These are phyloP conservation scores for Schizaphis graminum DNA, from an alignment of 2,888 invertebrate species.

Conservation along the genomic window DNA sequence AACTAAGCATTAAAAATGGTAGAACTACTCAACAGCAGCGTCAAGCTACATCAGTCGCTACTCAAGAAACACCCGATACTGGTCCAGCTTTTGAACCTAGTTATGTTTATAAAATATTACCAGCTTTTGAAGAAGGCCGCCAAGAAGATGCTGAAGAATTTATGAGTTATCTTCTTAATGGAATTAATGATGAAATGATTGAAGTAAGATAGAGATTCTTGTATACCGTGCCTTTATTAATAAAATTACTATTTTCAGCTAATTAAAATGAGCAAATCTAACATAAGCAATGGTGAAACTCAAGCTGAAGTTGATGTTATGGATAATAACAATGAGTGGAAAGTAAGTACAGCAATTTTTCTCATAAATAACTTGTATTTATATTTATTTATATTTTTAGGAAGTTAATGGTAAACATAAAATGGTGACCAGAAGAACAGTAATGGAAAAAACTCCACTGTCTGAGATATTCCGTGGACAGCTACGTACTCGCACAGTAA, in stretches of 20 bases:
- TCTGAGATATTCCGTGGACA: constrained; percentile 95
- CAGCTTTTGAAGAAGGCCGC: constrained; percentile 84
- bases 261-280: constrained; percentile 60
- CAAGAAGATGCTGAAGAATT: constrained; percentile 99
- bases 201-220: constrained; percentile 72
- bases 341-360: constrained; percentile 16
- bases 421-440: constrained; percentile 87
- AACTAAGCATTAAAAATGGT: constrained; percentile 72
- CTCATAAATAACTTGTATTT: neutral
- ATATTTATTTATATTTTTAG: constrained; percentile 71
- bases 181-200: constrained; percentile 96
- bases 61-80: constrained; percentile 66
- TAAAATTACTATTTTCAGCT: constrained; percentile 28
- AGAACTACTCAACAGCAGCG: constrained; percentile 63
- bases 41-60: constrained; percentile 58
- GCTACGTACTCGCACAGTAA: constrained; percentile 84
- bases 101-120: constrained; percentile 86
- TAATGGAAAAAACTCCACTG: constrained; percentile 86
- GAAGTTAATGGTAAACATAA: constrained; percentile 87
- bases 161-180: constrained; percentile 91
- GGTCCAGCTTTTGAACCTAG: constrained; percentile 92
- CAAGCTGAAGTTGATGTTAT: constrained; percentile 15
- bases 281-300: constrained; percentile 48
- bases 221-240: neutral
- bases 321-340: constrained; percentile 63